Base-by-base conservation (phyloP, 1,140 invertebrate species). In the Colletes latitarsis region DNA sequence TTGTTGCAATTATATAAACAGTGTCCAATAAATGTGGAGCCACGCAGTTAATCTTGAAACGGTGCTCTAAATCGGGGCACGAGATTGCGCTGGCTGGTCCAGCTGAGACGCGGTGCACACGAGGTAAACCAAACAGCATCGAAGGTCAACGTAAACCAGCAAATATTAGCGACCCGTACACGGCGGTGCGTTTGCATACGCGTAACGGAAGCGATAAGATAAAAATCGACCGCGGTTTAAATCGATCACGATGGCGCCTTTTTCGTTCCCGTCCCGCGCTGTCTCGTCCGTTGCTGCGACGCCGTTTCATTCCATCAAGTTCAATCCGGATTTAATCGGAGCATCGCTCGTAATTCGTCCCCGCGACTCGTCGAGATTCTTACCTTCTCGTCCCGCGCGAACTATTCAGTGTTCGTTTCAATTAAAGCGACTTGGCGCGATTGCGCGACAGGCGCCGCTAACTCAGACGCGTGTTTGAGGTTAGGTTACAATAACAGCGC, bases 121-220 rank as follows among this genome's bases (percentile, higher is more conserved):
- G 12, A 52, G 43, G 14, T 19, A 55, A 39, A 73, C 72, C 41
- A 73, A 79, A 79, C 52, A 73, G 10, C 10, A 14, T 6, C 41
- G 49, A 79, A 79, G 77, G 49, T 79, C 60, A 73, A 73, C 64
- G n/a, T 5, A 63, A 66, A 41, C 52, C 69, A 73, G 10, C 49
- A 79, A 79, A 79, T 79, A 73, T 79, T 79, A 49, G 49, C 58
- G 60, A 10, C 8, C 43, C 55, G 55, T 49, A 55, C 60, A 68
- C 17, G 21, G 43, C 41, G 39, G 30, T 62, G 64, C 39, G 57
- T 72, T 71, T 79, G 46, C 39, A 17, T n/a, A 12, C 17, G 14
- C 52, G 66, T 3, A 60, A 70, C n/a, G 30, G 46, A 21, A 49
- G 21, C 67, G 43, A 73, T 73, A 64, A 79, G 77, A 79, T 79